Percentiles rank a stretch among this genome's conserved stretches.
Conservation (phyloP, 2,888 invertebrate genomes). For the Agonopterix heracliana region DNA sequence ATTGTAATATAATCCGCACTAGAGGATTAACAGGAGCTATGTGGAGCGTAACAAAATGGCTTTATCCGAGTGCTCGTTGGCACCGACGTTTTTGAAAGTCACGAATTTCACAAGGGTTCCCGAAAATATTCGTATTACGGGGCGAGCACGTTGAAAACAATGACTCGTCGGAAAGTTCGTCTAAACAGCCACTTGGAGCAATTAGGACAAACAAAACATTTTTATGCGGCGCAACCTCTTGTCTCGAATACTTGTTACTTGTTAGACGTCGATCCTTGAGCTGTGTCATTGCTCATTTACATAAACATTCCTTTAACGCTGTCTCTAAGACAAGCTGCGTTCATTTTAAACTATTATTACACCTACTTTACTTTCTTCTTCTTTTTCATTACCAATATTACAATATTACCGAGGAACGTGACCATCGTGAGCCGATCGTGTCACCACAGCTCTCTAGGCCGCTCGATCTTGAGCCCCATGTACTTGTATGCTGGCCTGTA, state of each 20-base stretch:
- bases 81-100: conserved; percentile 51
- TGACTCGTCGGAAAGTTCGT: conserved; percentile 60
- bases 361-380: background rate
- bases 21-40: background rate
- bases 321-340: conserved; percentile 16
- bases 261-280: conserved; percentile 21
- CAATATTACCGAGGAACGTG: background rate
- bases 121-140: conserved; percentile 64
- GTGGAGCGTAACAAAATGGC: background rate
- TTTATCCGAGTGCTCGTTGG: too few relatives aligned
- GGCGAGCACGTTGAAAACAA: conserved; percentile 64
- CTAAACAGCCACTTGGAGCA: conserved; percentile 71
- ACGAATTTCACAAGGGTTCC: conserved; percentile 51
- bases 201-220: conserved; percentile 74
- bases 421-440: background rate
- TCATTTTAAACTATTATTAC: conserved; percentile 18
- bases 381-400: background rate
- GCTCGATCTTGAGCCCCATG: too few relatives aligned
- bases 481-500: too few relatives aligned
- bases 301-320: conserved; percentile 38
- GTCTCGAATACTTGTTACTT: conserved; percentile 5
- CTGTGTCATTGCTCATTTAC: conserved; percentile 47
- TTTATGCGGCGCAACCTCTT: conserved; percentile 49
- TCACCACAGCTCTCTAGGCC: background rate
- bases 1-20: background rate